Evolutionary conservation across 2,888 invertebrate species (phyloP), one percentile per base, ranked within the genome.

Genomic region (Drosophila atripex): DNA sequence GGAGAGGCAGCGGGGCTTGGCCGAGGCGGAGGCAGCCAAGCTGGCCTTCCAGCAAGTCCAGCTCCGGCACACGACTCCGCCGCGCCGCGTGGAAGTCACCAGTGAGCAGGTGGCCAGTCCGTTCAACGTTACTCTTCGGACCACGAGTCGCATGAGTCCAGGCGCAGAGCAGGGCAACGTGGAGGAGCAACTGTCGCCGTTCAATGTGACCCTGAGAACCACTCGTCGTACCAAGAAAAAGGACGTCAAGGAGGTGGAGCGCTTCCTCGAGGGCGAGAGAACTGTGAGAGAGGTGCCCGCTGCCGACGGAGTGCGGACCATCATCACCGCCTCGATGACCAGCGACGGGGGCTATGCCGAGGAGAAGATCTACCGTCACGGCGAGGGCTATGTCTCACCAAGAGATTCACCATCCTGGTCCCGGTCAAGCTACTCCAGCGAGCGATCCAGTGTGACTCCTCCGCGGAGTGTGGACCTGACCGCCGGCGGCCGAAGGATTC

Each of bases 221-320:
- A 76, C 78, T n/a, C 71, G 84, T 11, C 76, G 86, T 11, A 77
- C 71, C 6, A 69, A 75, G 4, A 88, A 76, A 11, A 71, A 71
- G 68, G 57, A 76, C 21, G n/a, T 60, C 23, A 60, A 14, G 87
- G 73, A 90, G 68, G 43, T 77, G 68, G 87, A 80, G 7, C 94
- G 94, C 82, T 93, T 94, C 76, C 94, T 96, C 49, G 95, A 95
- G 90, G 95, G 95, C 75, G 96, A 96, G 89, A 87, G 95, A 93
- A 91, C 94, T 35, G 90, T 93, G n/a, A 92, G 92, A 49, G 94
- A 95, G 79, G 90, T 93, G 0, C 91, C 90, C 7, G 89, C 92
- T 1, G 89, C 79, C 2, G 91, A 91, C 70, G 90, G 90, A 0
- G 82, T 90, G 0, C 89, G 89, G 53, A 91, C 89, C 23, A 91